These are phyloP conservation scores for Chauna torquata DNA, from an alignment of 2,113 vertebrate species.

Conservation along the genomic window DNA sequence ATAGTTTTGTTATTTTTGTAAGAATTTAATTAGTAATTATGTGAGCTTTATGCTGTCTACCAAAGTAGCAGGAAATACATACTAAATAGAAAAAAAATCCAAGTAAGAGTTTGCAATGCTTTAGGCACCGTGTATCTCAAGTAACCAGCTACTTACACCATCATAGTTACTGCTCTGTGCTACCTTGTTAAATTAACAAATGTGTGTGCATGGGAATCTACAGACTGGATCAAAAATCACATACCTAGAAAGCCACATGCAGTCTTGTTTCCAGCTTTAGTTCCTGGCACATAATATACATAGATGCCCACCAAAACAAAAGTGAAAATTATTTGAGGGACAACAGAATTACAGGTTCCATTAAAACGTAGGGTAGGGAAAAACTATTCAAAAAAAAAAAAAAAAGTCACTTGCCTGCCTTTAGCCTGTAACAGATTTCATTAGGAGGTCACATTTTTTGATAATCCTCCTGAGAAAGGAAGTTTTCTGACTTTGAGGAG, in stretches of 20 bases:
- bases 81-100: neutral
- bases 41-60: neutral
- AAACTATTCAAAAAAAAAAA: neutral
- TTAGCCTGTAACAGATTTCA: neutral
- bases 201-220: neutral
- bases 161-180: neutral
- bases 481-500: neutral
- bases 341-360: neutral
- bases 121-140: neutral
- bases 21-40: constrained; percentile 61
- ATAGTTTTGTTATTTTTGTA: constrained; percentile 46
- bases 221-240: neutral
- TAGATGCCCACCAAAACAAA: neutral
- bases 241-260: neutral
- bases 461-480: neutral
- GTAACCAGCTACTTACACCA: neutral
- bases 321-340: neutral
- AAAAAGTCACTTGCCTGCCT: neutral
- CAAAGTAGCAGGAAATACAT: constrained; percentile 22
- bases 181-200: neutral
- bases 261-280: neutral
- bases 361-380: neutral
- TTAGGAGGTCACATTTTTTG: neutral
- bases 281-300: neutral
- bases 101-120: neutral